Evolutionary conservation across 2,888 invertebrate genomes (phyloP).

Genomic region (Sepiola atlantica): DNA sequence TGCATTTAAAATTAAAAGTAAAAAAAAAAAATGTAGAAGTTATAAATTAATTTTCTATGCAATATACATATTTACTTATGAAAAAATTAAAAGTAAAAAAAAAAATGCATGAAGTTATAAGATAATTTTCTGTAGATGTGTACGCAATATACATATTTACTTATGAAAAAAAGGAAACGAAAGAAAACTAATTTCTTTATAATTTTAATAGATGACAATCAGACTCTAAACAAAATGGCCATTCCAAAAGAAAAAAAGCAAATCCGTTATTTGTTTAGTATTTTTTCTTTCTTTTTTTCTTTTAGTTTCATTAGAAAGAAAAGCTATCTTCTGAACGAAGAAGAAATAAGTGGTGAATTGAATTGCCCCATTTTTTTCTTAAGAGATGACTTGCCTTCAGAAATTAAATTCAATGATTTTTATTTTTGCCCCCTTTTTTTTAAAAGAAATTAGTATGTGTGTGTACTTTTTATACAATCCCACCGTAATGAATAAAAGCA

Average conservation of each 20-base stretch:
- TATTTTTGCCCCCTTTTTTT: too few species aligned
- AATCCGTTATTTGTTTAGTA: too few species aligned
- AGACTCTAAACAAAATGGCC: not conserved
- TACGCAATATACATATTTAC: not conserved
- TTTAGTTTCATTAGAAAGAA: too few species aligned
- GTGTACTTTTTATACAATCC: too few species aligned
- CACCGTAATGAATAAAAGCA: too few species aligned
- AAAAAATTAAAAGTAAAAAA: not conserved
- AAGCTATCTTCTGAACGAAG: too few species aligned
- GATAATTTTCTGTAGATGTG: not conserved
- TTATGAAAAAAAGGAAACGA: not conserved
- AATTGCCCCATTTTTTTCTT: too few species aligned
- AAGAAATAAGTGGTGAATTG: too few species aligned
- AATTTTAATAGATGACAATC: conserved; percentile 1
- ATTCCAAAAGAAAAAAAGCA: not conserved
- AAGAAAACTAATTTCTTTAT: not conserved
- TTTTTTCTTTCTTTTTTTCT: too few species aligned
- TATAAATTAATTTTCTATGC: not conserved
- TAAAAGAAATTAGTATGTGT: too few species aligned
- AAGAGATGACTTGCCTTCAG: too few species aligned
- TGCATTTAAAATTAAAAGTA: not conserved
- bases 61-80: not conserved
- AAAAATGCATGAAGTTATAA: not conserved
- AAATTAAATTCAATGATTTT: too few species aligned
- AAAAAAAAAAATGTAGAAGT: not conserved